phyloP scores from a whole-genome alignment of 2,797 vertebrate genomes.

The Podarcis siculus region DNA sequence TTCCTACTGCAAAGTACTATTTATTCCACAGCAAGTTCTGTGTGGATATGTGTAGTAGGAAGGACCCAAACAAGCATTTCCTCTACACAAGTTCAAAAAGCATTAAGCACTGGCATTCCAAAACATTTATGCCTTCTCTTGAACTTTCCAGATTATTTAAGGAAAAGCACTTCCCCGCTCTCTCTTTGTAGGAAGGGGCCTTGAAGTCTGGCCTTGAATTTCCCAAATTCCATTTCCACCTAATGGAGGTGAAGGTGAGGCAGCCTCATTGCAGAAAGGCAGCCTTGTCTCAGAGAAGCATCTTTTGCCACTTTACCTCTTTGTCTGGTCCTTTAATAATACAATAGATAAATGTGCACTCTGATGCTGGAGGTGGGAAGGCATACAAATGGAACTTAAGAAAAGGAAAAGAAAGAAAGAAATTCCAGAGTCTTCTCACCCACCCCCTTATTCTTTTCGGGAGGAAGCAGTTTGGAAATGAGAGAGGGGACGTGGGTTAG shows the following conservation, averaged over 20 bases:
- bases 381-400: neutral
- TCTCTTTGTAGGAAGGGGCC: neutral
- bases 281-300: neutral
- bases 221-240: too few relatives aligned
- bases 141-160: neutral
- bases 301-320: neutral
- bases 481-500: neutral
- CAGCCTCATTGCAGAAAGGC: neutral
- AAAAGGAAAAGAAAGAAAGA: too few relatives aligned
- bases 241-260: neutral
- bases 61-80: neutral
- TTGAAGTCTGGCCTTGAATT: too few relatives aligned
- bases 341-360: neutral
- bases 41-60: neutral
- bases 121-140: neutral
- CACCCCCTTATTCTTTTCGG: too few relatives aligned
- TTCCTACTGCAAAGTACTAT: neutral
- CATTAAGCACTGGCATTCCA: neutral
- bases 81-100: neutral
- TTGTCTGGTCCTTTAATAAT: neutral
- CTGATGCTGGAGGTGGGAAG: neutral
- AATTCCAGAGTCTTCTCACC: too few relatives aligned
- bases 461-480: neutral
- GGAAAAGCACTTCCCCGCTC: neutral
- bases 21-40: neutral